These are phyloP conservation scores for Alsophila aescularia DNA, from an alignment of 2,888 invertebrate species.

Conservation along the genomic window DNA sequence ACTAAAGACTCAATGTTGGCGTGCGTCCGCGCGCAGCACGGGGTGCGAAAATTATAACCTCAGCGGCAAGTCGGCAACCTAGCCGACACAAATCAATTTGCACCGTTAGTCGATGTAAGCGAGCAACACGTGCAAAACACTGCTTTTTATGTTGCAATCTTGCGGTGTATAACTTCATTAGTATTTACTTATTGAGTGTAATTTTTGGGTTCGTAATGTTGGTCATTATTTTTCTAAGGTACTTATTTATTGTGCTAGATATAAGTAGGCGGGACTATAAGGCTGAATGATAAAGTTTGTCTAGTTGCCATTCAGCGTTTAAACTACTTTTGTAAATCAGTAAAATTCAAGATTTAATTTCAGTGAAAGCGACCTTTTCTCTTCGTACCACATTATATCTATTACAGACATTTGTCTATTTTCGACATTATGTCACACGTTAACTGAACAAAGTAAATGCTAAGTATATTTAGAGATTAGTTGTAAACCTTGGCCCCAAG, in stretches of 20 bases:
- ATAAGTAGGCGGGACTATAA: neutral
- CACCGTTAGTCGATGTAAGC: constrained; percentile 58
- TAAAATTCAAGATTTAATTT: too few relatives aligned
- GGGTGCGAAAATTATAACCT: constrained; percentile 81
- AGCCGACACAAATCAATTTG: constrained; percentile 78
- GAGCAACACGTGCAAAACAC: constrained; percentile 46
- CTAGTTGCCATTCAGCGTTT: too few relatives aligned
- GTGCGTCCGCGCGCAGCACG: constrained; percentile 65
- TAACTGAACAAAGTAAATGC: too few relatives aligned
- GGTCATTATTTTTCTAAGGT: constrained; percentile 16
- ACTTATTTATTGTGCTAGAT: constrained; percentile 3
- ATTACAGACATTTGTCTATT: too few relatives aligned
- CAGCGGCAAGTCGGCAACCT: constrained; percentile 43
- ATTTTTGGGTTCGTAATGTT: constrained; percentile 27
- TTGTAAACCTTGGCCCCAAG: too few relatives aligned
- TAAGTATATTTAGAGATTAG: too few relatives aligned
- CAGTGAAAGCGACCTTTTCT: too few relatives aligned
- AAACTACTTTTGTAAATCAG: too few relatives aligned
- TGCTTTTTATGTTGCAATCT: constrained; percentile 30
- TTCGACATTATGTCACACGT: too few relatives aligned
- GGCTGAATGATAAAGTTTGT: neutral
- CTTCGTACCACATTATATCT: too few relatives aligned
- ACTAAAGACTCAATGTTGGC: constrained; percentile 50
- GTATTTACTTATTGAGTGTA: constrained; percentile 28
- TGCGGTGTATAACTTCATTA: constrained; percentile 28